Evolutionary conservation across 2,888 invertebrate genomes (phyloP), one percentile per base, ranked within the genome.

Genomic region (Drosophila kanekoi): DNA sequence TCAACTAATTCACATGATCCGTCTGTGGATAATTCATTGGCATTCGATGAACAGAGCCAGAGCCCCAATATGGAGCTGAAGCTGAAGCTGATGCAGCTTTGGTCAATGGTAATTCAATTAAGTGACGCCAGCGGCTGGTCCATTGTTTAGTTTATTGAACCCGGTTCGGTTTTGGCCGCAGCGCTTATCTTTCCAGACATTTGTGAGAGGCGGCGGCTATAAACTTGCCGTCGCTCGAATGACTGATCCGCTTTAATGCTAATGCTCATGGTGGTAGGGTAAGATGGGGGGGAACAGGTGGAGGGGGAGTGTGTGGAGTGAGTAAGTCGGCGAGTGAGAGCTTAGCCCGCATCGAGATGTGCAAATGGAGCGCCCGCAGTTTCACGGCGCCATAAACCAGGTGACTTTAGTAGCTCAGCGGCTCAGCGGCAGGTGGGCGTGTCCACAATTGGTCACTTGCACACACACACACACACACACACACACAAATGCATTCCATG

Each of bases 91-190:
- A 20, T 48, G 13, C 57, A 37, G 58, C 52, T 61, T 32, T 66
- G 79, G 54, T 63, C 63, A 74, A 72, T 77, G 86, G 68, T 79
- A 72, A 86, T 83, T 83, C 83, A 83, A 88, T 83, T 83, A 83
- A 68, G 60, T 28, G 54, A 65, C 53, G 57, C 52, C 67, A 65
- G 60, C 64, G 65, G 70, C 59, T 49, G 58, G 58, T 59, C 53
- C 82, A 87, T 82, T 83, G 82, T 82, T 85, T 74, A 53, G 88
- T 83, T 83, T 87, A 53, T 87, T 83, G 86, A 83, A 79, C 82
- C 66, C 77, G 18, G 2, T 38, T 49, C 23, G 47, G 32, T 41
- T 18, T 62, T 49, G 56, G 53, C 33, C 51, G 58, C 59, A 18
- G 33, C 14, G 58, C 73, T 74, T 77, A 75, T 75, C 74, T 52